Conservation (phyloP, 2,797 vertebrate species). For the Etheostoma nigrum region DNA sequence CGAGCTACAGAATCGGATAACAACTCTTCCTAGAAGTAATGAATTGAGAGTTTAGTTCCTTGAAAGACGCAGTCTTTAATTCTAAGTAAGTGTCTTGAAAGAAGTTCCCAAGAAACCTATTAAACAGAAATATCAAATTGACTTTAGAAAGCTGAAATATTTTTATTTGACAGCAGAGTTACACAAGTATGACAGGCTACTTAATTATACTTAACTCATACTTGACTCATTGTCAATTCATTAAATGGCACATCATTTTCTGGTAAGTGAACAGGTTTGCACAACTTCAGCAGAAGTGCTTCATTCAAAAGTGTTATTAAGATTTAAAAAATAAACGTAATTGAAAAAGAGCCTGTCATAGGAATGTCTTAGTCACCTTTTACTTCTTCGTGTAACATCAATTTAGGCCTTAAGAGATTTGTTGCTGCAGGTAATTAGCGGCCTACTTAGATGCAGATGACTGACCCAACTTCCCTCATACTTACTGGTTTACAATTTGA, state of each 20-base stretch:
- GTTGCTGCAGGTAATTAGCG: constrained; percentile 36
- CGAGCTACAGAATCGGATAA: constrained; percentile 37
- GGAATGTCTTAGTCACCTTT: constrained; percentile 24
- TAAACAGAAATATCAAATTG: constrained; percentile 55
- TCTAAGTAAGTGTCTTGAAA: constrained; percentile 46
- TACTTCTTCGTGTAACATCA: constrained; percentile 41
- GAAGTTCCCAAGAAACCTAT: constrained; percentile 52
- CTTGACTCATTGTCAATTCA: constrained; percentile 64
- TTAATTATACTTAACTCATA: constrained; percentile 63
- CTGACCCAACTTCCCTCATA: constrained; percentile 41
- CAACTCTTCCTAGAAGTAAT: constrained; percentile 42
- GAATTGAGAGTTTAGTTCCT: constrained; percentile 43
- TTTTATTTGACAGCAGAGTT: constrained; percentile 51
- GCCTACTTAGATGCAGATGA: constrained; percentile 30
- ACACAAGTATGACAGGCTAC: constrained; percentile 51
- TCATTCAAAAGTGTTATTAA: constrained; percentile 27
- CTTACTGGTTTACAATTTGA: constrained; percentile 27
- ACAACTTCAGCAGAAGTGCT: constrained; percentile 43
- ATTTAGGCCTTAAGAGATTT: constrained; percentile 28
- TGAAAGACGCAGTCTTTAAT: constrained; percentile 49
- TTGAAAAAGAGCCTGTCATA: constrained; percentile 29
- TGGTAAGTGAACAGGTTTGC: constrained; percentile 19
- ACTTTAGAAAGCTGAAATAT: constrained; percentile 54
- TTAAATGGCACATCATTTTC: constrained; percentile 54
- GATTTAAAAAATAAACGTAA: constrained; percentile 18